Conservation (phyloP, 1,140 invertebrate species). For the Drosophila cardini region DNA sequence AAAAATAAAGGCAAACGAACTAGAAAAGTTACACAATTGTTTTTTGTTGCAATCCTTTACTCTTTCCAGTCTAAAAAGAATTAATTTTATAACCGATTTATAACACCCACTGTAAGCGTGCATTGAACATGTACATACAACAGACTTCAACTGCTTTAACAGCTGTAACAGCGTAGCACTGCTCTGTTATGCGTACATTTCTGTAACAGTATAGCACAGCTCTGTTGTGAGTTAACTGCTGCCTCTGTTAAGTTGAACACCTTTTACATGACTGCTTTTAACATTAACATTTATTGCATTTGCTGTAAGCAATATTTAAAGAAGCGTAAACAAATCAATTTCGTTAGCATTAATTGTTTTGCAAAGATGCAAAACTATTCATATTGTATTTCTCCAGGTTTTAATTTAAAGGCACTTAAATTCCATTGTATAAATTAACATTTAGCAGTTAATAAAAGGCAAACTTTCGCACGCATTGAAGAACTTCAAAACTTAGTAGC, state of each 20-base stretch:
- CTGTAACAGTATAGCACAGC: not conserved
- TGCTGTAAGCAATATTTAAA: not conserved
- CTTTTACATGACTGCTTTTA: too few relatives aligned
- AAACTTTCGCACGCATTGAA: slow-evolving; percentile 53
- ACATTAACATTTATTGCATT: not conserved
- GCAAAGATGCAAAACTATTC: slow-evolving; percentile 30
- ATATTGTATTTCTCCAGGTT: slow-evolving; percentile 61
- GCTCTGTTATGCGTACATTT: not conserved
- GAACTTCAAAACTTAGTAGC: slow-evolving; percentile 31
- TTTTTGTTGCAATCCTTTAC: not conserved
- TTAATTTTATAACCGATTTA: not conserved
- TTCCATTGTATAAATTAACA: slow-evolving; percentile 77
- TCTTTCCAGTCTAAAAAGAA: not conserved
- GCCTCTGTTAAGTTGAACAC: not conserved
- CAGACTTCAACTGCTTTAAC: too few relatives aligned
- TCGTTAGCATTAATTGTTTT: slow-evolving; percentile 29
- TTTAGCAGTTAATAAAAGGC: slow-evolving; percentile 44
- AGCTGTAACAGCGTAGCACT: not conserved
- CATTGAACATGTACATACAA: slow-evolving; percentile 2
- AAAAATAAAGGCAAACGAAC: slow-evolving; percentile 80
- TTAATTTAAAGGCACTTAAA: slow-evolving; percentile 75
- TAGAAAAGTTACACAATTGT: slow-evolving; percentile 72
- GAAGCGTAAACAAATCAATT: slow-evolving; percentile 25
- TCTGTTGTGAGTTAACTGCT: not conserved
- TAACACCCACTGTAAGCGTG: too few relatives aligned